Percentiles rank a stretch among this genome's conserved stretches.
These are phyloP conservation scores for Meleagris gallopavo DNA, from an alignment of 2,113 vertebrate species.

Conservation along the genomic window DNA sequence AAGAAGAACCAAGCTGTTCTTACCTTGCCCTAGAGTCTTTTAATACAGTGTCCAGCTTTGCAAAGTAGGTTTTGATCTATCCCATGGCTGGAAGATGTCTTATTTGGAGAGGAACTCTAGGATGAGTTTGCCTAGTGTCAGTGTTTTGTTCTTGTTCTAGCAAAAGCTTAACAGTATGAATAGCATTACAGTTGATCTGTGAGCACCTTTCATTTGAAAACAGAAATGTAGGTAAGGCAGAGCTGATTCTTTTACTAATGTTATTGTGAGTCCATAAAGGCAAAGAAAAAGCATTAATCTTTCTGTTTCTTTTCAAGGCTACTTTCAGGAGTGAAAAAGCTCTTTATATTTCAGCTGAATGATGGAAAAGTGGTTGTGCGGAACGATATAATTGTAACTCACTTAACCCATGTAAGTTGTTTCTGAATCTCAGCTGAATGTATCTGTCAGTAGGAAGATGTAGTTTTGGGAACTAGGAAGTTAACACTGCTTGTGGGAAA, in stretches of 20 bases:
- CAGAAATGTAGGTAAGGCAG: neutral
- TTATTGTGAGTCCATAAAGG: neutral
- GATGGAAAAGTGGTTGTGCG: constrained; percentile 94
- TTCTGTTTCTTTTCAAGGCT: constrained; percentile 84
- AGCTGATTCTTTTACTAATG: neutral
- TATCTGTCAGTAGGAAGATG: neutral
- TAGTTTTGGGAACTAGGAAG: neutral
- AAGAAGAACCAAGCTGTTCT: neutral
- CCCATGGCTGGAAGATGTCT: neutral
- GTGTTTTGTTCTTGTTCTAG: neutral
- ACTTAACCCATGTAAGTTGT: constrained; percentile 91
- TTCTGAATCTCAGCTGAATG: neutral
- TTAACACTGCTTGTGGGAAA: neutral
- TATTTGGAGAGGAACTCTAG: neutral
- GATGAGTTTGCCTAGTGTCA: neutral
- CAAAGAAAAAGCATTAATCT: neutral
- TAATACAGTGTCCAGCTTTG: neutral
- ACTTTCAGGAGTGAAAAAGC: constrained; percentile 94
- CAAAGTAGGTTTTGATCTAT: neutral
- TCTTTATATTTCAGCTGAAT: constrained; percentile 94
- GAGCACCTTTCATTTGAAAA: neutral
- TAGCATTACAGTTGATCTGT: neutral
- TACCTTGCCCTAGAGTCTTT: neutral
- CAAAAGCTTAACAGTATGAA: neutral
- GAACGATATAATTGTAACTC: constrained; percentile 91